Evolutionary conservation across 2,888 invertebrate species (phyloP).

Genomic region (Cataglyphis rosenhaueri): DNA sequence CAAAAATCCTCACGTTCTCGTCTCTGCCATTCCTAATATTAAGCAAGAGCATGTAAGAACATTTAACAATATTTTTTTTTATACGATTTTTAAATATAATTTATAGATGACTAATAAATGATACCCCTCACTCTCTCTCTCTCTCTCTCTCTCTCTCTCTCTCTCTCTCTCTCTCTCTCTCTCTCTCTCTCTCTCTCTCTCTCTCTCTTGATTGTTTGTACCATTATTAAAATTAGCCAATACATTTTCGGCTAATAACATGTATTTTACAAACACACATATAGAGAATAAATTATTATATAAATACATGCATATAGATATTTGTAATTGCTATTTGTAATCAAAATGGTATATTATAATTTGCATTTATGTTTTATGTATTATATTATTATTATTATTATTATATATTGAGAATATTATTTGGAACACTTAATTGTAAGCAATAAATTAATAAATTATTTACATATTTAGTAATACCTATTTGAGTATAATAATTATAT

Average conservation of each 20-base stretch:
- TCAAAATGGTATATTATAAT: not conserved
- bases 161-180: not conserved
- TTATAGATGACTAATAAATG: not conserved
- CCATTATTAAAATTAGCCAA: not conserved
- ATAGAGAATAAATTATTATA: not conserved
- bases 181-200: no score
- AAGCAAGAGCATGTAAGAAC: not conserved
- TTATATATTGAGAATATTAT: not conserved
- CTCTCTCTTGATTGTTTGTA: not conserved
- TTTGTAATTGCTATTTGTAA: not conserved
- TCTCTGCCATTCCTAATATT: conserved; percentile 19
- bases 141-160: no score
- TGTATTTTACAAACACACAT: not conserved
- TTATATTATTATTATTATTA: not conserved
- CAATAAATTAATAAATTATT: conserved; percentile 4
- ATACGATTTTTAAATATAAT: not conserved
- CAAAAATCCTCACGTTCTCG: conserved; percentile 14
- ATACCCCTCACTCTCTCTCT: not conserved
- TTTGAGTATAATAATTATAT: not conserved
- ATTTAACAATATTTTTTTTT: not conserved
- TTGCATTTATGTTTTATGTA: conserved; percentile 7
- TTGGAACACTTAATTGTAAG: conserved; percentile 9
- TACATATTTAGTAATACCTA: conserved; percentile 4
- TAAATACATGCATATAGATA: not conserved
- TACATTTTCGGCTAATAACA: not conserved